These are phyloP conservation scores for Amblyteles armatorius DNA, from an alignment of 2,888 invertebrate genomes.

Conservation along the genomic window DNA sequence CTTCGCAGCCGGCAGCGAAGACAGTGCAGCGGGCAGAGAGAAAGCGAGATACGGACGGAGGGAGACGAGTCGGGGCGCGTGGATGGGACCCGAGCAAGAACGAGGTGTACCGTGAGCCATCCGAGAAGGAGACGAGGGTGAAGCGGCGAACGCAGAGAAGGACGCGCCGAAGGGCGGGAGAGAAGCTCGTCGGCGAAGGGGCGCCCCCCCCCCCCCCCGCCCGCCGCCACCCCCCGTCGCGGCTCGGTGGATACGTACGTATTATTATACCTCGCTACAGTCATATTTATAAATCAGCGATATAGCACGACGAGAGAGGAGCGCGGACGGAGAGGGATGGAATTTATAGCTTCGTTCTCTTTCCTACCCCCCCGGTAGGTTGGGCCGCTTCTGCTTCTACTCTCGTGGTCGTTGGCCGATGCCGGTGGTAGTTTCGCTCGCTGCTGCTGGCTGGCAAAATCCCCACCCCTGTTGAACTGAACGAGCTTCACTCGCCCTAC, in stretches of 20 bases:
- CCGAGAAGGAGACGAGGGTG: slow-evolving; percentile 56
- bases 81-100: slow-evolving; percentile 16
- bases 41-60: neutral
- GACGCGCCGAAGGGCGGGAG: slow-evolving; percentile 49
- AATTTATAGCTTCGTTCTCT: slow-evolving; percentile 84
- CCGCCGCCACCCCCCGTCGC: slow-evolving; percentile 73
- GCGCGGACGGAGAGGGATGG: slow-evolving; percentile 83
- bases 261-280: slow-evolving; percentile 85
- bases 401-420: slow-evolving; percentile 67
- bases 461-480: slow-evolving; percentile 51
- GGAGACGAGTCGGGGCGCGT: no score
- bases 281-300: slow-evolving; percentile 86
- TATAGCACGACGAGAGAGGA: slow-evolving; percentile 81
- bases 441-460: slow-evolving; percentile 54
- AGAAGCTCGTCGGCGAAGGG: slow-evolving; percentile 39
- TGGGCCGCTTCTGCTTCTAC: slow-evolving; percentile 75
- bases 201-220: no score
- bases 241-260: slow-evolving; percentile 81
- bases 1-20: neutral
- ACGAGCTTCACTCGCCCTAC: slow-evolving; percentile 63
- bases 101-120: slow-evolving; percentile 30
- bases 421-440: slow-evolving; percentile 18
- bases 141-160: slow-evolving; percentile 50
- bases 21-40: neutral
- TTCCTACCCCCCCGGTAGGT: slow-evolving; percentile 80